Evolutionary conservation across 2,113 vertebrate species (phyloP).

Genomic region (Cichladusa arquata): DNA sequence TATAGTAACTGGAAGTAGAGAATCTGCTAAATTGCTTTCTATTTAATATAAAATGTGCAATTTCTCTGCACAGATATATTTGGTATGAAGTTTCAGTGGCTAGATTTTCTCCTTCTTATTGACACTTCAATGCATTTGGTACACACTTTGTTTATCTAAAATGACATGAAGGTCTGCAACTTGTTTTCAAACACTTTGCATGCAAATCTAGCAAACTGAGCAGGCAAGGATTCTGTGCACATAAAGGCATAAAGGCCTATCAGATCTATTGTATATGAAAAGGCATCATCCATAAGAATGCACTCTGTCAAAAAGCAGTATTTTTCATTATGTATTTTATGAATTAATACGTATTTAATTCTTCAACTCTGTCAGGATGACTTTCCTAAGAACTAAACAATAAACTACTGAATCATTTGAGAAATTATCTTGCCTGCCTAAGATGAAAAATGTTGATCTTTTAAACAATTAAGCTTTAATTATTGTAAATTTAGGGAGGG

Average conservation of each 20-base stretch:
- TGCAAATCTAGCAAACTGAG: neutral
- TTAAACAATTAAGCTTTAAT: neutral
- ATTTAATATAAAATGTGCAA: neutral
- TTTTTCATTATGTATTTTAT: neutral
- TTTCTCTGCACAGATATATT: neutral
- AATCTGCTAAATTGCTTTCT: neutral
- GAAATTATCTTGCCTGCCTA: neutral
- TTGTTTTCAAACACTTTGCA: neutral
- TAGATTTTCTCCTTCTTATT: neutral
- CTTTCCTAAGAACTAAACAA: neutral
- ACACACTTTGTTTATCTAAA: neutral
- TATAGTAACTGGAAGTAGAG: neutral
- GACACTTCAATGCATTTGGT: neutral
- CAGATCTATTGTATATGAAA: neutral
- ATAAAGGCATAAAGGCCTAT: neutral
- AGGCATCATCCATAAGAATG: neutral
- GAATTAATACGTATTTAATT: neutral
- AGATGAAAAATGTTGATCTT: neutral
- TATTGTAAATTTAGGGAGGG: neutral
- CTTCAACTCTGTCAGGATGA: neutral
- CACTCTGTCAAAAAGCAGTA: neutral
- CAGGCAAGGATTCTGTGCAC: neutral
- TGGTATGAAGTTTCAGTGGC: neutral
- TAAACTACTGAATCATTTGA: neutral
- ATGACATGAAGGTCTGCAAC: neutral